Evolutionary conservation across 2,888 invertebrate genomes (phyloP).

Genomic region (Oxycera nigricornis): DNA sequence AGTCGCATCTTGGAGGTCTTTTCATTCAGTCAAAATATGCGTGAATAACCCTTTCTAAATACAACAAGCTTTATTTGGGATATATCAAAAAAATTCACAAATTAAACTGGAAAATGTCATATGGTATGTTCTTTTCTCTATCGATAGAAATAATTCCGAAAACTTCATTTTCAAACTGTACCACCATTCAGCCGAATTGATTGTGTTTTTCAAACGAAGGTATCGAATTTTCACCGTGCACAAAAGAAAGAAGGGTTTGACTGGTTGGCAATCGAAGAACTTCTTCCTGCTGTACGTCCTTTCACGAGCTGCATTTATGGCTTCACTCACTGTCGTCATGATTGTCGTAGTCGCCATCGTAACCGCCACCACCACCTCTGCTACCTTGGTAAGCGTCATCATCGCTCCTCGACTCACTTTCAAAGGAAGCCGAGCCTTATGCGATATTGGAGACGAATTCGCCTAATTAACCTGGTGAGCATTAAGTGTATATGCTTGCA

Average conservation of each 20-base stretch:
- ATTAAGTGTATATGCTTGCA: constrained; percentile 37
- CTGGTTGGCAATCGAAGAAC: constrained; percentile 7
- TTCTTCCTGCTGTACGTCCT: constrained; percentile 13
- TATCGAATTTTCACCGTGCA: constrained; percentile 10
- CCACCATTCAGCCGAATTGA: background rate
- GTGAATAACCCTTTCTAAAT: too few relatives aligned
- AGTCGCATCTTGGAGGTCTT: too few relatives aligned
- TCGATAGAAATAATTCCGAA: too few relatives aligned
- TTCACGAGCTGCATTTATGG: constrained; percentile 22
- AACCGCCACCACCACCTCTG: background rate
- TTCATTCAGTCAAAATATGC: too few relatives aligned
- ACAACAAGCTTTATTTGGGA: too few relatives aligned
- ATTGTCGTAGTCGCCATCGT: background rate
- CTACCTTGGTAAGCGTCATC: background rate
- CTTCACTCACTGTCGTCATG: background rate
- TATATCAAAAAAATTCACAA: too few relatives aligned
- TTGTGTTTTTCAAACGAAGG: background rate
- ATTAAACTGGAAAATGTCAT: too few relatives aligned
- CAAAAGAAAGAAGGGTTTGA: background rate
- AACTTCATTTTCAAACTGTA: constrained; percentile 3
- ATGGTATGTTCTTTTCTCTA: too few relatives aligned
- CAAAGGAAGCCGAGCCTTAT: constrained; percentile 40
- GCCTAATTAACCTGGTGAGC: constrained; percentile 43
- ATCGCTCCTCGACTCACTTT: too few relatives aligned
- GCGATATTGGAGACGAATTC: constrained; percentile 36